Evolutionary conservation across 2,888 invertebrate species (phyloP).

Genomic region (Furcula furcula): DNA sequence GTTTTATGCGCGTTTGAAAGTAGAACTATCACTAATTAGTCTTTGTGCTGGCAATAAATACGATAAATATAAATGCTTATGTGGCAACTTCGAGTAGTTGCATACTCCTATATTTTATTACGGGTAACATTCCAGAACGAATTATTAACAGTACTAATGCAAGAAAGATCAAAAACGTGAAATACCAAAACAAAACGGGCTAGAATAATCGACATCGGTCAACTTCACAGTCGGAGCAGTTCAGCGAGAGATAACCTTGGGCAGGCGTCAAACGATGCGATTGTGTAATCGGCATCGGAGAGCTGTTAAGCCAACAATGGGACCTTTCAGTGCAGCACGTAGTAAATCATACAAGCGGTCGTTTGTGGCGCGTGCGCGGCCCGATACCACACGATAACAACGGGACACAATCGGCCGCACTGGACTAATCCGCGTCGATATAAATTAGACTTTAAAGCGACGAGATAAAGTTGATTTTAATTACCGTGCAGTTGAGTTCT

Average conservation of each 20-base stretch:
- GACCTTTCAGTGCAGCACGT: constrained; percentile 57
- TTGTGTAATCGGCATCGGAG: constrained; percentile 60
- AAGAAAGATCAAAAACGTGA: constrained; percentile 60
- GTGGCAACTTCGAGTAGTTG: too few relatives aligned
- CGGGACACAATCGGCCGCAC: constrained; percentile 36
- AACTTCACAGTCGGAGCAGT: constrained; percentile 26
- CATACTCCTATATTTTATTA: constrained; percentile 13
- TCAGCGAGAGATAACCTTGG: constrained; percentile 57
- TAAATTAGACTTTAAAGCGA: constrained; percentile 33
- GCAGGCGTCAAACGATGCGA: constrained; percentile 57
- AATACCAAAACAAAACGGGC: constrained; percentile 47
- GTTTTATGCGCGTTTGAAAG: too few relatives aligned
- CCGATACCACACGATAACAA: constrained; percentile 49
- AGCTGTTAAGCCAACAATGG: constrained; percentile 67
- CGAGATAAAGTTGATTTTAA: constrained; percentile 34
- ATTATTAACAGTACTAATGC: constrained; percentile 22
- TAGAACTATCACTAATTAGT: too few relatives aligned
- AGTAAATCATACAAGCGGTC: constrained; percentile 71
- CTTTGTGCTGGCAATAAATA: too few relatives aligned
- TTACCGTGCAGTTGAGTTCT: constrained; percentile 14
- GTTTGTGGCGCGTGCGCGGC: constrained; percentile 71
- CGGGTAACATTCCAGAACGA: constrained; percentile 25
- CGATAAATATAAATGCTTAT: too few relatives aligned
- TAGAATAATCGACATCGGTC: constrained; percentile 30
- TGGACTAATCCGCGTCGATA: constrained; percentile 29